Base-by-base conservation (phyloP, 2,888 invertebrate genomes). In the Neoitamus cyanurus region DNA sequence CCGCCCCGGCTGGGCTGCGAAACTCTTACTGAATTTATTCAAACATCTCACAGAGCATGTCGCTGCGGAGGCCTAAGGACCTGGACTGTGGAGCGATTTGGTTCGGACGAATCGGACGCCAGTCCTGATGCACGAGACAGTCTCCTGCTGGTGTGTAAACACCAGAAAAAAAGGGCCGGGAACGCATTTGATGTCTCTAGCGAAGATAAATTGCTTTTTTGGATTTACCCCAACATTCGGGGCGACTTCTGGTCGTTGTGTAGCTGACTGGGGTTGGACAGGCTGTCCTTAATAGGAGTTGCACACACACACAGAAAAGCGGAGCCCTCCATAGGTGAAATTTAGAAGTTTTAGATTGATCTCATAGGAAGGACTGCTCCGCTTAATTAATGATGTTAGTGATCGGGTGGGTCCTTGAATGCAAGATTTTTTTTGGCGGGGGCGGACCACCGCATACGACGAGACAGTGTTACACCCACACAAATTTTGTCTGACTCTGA, bases 121-220 rank as follows among this genome's bases (percentile, higher is more conserved):
- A 25, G 58, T 3, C 30, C 15, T 25, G 77, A 46, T 46, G 77
- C 25, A 73, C 7, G 73, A 37, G 36, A 73, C 37, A 77, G 25
- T 25, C 77, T n/a, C 36, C 77, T 28, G 11, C 77, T 30, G 68
- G 9, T 80, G 34, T 58, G 68, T 80, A 80, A 80, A 80, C 68
- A 80, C 58, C n/a, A 34, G 48, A 58, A 15, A 80, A 80, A 48
- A 68, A 48, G 31, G 36, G n/a, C 15, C 31, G 20, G 68, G 20
- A 80, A 80, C 80, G 80, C 80, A 80, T 80, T 80, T 80, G 77
- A 77, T 77, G 77, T 34, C 28, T 58, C 58, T 80, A 30, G 34
- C 36, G 31, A 80, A 80, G 80, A 80, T 80, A 80, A 80, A 80
- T 80, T 80, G 80, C 68, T 80, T 80, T 80, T 80, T 80, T 58